Percentiles rank a stretch among this genome's conserved stretches.
These are phyloP conservation scores for Epinotia ramella DNA, from an alignment of 2,888 invertebrate species.

Conservation along the genomic window DNA sequence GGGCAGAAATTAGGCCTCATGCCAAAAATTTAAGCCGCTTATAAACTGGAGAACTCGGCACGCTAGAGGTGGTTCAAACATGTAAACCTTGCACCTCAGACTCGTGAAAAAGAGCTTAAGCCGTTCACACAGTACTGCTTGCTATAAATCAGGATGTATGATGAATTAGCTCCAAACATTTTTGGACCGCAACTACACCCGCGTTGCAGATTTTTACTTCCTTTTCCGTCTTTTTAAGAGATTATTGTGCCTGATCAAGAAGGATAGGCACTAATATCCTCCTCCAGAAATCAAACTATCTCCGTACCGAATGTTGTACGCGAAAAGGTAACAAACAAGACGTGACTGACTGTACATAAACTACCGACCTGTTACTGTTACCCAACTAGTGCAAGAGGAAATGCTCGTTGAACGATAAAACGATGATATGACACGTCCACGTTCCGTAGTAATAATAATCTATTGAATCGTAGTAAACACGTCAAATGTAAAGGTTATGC, in stretches of 20 bases:
- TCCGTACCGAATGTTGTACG: neutral
- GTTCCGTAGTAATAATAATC: constrained; percentile 29
- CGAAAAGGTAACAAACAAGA: neutral
- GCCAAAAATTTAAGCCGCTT: neutral
- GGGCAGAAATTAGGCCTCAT: neutral
- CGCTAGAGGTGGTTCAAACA: neutral
- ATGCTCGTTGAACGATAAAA: constrained; percentile 20
- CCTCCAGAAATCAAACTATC: no score
- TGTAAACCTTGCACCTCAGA: neutral
- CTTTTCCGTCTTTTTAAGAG: no score
- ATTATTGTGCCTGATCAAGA: no score
- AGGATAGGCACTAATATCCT: no score
- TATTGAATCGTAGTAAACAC: constrained; percentile 18
- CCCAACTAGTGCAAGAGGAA: constrained; percentile 24
- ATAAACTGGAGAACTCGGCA: neutral
- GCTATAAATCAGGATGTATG: no score
- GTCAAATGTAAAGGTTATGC: constrained; percentile 28
- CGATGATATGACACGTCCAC: constrained; percentile 26
- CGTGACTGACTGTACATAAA: constrained; percentile 2
- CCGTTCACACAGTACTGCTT: neutral
- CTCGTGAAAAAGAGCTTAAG: neutral
- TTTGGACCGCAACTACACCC: no score
- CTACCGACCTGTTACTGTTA: constrained; percentile 7
- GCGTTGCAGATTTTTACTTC: no score
- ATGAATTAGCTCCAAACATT: no score